Percentiles rank a stretch among this genome's conserved stretches.
These are phyloP conservation scores for Cyphomyrmex costatus DNA, from an alignment of 1,140 invertebrate species.

Conservation along the genomic window DNA sequence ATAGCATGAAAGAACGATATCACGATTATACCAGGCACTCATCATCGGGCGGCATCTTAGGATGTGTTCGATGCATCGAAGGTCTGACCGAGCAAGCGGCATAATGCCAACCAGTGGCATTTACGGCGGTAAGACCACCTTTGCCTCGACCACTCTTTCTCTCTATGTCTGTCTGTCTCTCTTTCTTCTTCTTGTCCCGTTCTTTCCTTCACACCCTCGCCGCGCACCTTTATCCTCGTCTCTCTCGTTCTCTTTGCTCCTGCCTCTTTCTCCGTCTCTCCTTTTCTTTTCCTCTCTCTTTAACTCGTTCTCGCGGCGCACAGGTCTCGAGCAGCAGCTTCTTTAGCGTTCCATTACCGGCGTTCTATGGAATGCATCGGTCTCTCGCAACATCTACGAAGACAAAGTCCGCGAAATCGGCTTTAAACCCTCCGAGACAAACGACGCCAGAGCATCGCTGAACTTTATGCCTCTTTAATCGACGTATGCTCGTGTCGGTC, in stretches of 20 bases:
- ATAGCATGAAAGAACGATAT: constrained; percentile 76
- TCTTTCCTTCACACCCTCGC: constrained; percentile 68
- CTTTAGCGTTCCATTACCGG: constrained; percentile 76
- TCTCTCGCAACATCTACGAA: constrained; percentile 75
- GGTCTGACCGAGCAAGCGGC: constrained; percentile 81
- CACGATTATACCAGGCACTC: constrained; percentile 77
- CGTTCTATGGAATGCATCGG: constrained; percentile 73
- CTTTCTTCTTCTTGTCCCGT: constrained; percentile 48
- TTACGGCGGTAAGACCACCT: constrained; percentile 84
- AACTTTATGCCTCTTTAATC: constrained; percentile 7
- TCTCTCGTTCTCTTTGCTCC: constrained; percentile 61
- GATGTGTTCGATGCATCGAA: constrained; percentile 81
- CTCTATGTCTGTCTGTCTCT: constrained; percentile 58
- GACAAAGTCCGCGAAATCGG: constrained; percentile 49
- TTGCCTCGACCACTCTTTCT: constrained; percentile 77
- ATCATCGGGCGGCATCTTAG: constrained; percentile 75
- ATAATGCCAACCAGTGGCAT: constrained; percentile 87
- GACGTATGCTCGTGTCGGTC: background rate
- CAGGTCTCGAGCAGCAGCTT: constrained; percentile 72
- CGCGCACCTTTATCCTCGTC: constrained; percentile 38
- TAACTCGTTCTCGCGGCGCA: constrained; percentile 45
- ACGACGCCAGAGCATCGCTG: constrained; percentile 10
- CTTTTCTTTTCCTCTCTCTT: constrained; percentile 53
- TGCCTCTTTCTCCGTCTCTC: constrained; percentile 44
- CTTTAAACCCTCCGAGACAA: constrained; percentile 40